Percentiles rank a stretch among this genome's conserved stretches.
Evolutionary conservation across 2,888 invertebrate species (phyloP).

Genomic region (Chalcosyrphus nemorum): DNA sequence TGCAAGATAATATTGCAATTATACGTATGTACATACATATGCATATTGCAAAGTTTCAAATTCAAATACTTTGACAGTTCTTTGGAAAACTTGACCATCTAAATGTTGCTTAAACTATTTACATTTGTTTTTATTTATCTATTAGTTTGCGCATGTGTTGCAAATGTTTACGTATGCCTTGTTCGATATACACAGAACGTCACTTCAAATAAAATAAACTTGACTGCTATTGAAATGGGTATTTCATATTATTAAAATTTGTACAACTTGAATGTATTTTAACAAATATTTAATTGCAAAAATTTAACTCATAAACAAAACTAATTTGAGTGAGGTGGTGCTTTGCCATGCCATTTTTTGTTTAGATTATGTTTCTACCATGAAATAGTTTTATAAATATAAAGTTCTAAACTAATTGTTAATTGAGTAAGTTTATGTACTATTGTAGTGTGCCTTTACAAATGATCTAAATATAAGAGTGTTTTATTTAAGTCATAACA

Average conservation of each 20-base stretch:
- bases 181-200: conserved; percentile 30
- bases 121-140: background rate
- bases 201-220: background rate
- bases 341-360: no score
- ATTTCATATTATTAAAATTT: background rate
- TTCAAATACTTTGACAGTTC: background rate
- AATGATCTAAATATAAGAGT: background rate
- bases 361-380: background rate
- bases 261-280: background rate
- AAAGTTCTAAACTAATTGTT: background rate
- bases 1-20: no score
- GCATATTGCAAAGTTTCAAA: background rate
- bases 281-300: background rate
- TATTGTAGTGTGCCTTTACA: no score
- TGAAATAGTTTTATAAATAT: background rate
- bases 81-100: background rate
- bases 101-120: conserved; percentile 4
- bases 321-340: background rate
- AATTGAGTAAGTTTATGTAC: background rate
- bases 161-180: conserved; percentile 33
- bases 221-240: background rate
- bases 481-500: background rate
- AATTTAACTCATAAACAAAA: background rate
- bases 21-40: no score
- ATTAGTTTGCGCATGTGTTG: conserved; percentile 12